phyloP scores from a whole-genome alignment of 2,113 vertebrate genomes.

The Chunga burmeisteri region DNA sequence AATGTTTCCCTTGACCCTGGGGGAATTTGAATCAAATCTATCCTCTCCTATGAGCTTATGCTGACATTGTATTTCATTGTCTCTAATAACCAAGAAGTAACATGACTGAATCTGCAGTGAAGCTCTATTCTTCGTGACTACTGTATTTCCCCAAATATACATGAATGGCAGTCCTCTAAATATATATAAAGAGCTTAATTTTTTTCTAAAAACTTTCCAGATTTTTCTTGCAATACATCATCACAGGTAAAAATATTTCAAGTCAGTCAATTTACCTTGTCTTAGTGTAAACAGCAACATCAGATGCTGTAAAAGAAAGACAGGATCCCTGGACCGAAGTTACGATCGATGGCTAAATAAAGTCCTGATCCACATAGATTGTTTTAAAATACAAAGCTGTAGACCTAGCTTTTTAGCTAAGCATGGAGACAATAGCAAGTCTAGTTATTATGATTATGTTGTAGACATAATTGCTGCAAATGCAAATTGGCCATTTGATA shows the following conservation, averaged over 20 bases:
- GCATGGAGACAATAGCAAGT: neutral
- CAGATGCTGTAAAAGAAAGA: neutral
- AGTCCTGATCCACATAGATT: neutral
- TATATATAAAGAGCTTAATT: neutral
- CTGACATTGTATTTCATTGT: neutral
- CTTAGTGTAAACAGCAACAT: neutral
- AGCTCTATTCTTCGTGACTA: neutral
- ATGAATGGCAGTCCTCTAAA: neutral
- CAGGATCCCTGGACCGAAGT: fast-evolving
- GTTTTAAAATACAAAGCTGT: neutral
- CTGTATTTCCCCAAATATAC: neutral
- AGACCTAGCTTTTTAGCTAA: neutral
- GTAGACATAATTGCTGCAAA: neutral
- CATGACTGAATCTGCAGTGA: neutral
- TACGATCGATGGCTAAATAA: neutral
- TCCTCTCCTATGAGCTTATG: neutral
- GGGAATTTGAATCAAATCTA: neutral
- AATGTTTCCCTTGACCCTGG: neutral
- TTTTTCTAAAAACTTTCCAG: neutral
- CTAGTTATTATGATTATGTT: neutral
- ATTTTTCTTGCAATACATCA: neutral
- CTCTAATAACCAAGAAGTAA: neutral
- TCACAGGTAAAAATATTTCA: neutral
- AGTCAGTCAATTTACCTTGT: neutral
- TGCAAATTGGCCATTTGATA: neutral